Evolutionary conservation across 30 jellyfish, hydroid and myxozoan species (phyloP), one percentile per base, ranked within the genome.

Genomic region (Hydractinia echinata): DNA sequence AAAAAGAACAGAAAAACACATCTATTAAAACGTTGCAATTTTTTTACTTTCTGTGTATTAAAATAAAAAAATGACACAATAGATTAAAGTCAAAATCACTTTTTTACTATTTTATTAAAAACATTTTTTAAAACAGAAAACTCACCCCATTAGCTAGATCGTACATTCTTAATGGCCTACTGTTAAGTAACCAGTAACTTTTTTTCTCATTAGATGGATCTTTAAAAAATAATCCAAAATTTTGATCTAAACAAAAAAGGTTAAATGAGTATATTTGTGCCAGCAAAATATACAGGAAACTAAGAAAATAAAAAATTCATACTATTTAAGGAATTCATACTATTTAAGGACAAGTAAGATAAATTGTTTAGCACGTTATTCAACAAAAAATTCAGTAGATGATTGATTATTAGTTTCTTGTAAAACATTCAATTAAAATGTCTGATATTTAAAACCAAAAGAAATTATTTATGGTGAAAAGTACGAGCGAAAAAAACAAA

Each of bases 111-210:
- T 30, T 30, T 30, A 30, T 30, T 0, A 30, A 30, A 30, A n/a
- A n/a, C n/a, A n/a, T n/a, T n/a, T n/a, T 20, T 8, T 11, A 6
- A 84, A 7, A 51, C 50, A 72, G 39, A 61, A 50, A 14, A 53
- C 95, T 58, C 73, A 90, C 97, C 64, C 94, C 95, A 62, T 86
- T 74, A 64, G 82, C 87, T 73, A 90, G 77, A 55, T 84, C 94
- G 84, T 90, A 90, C 71, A 84, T 85, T 14, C 67, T 87, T 61
- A 90, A 67, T 5, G 93, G 79, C 77, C 89, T 76, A 44, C 91
- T 90, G 61, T 56, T 77, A 64, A 85, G 81, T 53, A 90, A 77
- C 97, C 97, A 90, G 13, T 60, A 54, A 67, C 97, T 85, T 72
- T 90, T 84, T 81, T 81, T 85, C 8, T 83, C 86, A 60, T 90